These are phyloP conservation scores for Gonioctena quinquepunctata DNA, from an alignment of 1,140 invertebrate genomes.

Conservation along the genomic window DNA sequence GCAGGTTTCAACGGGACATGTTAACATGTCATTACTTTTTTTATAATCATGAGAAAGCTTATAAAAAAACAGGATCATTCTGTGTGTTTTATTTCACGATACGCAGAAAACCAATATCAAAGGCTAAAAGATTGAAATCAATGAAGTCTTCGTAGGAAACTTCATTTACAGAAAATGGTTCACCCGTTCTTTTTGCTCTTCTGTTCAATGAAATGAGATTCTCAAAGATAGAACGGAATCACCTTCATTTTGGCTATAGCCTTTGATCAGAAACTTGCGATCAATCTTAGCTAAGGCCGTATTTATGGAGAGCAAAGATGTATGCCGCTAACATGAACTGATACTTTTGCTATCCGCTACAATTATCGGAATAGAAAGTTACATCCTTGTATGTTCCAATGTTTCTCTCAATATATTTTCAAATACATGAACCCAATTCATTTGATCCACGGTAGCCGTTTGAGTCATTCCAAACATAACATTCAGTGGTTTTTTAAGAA, in stretches of 20 bases:
- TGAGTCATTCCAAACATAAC: not conserved
- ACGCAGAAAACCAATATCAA: not conserved
- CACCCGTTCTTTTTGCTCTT: slow-evolving; percentile 42
- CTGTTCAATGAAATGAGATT: slow-evolving; percentile 19
- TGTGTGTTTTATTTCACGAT: not conserved
- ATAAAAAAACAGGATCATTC: not conserved
- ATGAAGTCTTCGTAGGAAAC: not conserved
- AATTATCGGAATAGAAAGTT: slow-evolving; percentile 45
- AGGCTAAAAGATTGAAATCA: not conserved
- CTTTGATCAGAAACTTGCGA: slow-evolving; percentile 52
- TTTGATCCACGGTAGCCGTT: not conserved
- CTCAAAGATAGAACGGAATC: slow-evolving; percentile 50
- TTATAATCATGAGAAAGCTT: not conserved
- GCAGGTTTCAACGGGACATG: not conserved
- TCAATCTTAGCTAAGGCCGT: slow-evolving; percentile 44
- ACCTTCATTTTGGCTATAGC: slow-evolving; percentile 54
- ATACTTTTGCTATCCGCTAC: slow-evolving; percentile 24
- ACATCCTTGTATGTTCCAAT: not conserved
- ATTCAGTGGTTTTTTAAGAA: not conserved
- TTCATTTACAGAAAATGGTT: not conserved
- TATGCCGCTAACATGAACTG: slow-evolving; percentile 46
- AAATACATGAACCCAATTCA: not conserved
- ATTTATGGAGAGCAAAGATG: slow-evolving; percentile 41
- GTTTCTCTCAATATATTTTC: not conserved
- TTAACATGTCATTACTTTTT: not conserved